Evolutionary conservation across 35 echinoderm and acorn worm genomes (phyloP).

Genomic region (Apostichopus californicus): DNA sequence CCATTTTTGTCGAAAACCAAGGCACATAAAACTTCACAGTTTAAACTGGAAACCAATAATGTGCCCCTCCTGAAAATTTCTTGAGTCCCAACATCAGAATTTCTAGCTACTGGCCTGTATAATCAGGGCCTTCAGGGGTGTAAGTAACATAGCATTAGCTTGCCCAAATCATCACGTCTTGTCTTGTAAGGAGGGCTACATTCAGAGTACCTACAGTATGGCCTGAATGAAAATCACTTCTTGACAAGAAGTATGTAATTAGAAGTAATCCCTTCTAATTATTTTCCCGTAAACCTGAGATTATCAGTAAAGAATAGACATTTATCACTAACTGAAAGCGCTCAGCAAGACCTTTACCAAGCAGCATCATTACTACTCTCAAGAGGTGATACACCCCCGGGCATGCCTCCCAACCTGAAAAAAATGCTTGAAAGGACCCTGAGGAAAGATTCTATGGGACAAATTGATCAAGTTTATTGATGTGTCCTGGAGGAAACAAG

Average conservation of each 20-base stretch:
- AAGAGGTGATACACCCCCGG: neutral
- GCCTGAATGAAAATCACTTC: too few species aligned
- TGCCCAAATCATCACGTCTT: too few species aligned
- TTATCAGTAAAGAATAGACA: neutral
- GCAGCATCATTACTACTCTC: neutral
- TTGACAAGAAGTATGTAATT: neutral
- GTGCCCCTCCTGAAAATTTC: too few species aligned
- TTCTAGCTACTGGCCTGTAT: too few species aligned
- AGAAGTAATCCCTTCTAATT: neutral
- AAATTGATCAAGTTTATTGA: neutral
- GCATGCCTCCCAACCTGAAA: neutral
- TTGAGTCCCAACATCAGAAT: too few species aligned
- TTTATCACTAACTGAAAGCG: neutral
- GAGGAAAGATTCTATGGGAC: neutral
- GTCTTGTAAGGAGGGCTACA: too few species aligned
- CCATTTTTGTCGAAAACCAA: too few species aligned
- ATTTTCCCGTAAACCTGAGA: neutral
- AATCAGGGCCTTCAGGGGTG: too few species aligned
- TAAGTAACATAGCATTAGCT: too few species aligned
- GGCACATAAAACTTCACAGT: too few species aligned
- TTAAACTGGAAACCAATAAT: too few species aligned
- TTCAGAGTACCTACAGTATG: too few species aligned
- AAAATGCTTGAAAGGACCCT: neutral
- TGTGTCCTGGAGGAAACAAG: neutral
- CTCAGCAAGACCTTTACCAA: neutral